phyloP scores from a whole-genome alignment of 2,888 invertebrate genomes.

The Rhimphoctona megacephalus region DNA sequence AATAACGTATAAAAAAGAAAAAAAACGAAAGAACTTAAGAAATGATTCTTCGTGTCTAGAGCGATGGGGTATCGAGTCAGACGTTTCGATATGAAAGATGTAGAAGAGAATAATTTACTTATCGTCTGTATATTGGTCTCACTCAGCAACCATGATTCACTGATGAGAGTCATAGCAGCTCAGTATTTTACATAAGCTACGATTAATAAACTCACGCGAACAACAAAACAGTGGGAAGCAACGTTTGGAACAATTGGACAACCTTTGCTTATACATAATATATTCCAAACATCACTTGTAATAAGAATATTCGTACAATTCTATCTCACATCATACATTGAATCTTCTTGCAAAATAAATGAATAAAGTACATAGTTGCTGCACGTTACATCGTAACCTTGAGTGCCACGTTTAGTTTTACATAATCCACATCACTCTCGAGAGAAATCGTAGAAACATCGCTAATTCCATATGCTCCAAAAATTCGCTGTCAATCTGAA shows the following conservation, averaged over 20 bases:
- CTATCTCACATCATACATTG: background rate
- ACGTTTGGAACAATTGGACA: background rate
- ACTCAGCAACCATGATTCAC: background rate
- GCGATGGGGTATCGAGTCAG: slow-evolving; percentile 29
- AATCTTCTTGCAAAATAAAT: background rate
- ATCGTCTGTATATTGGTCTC: background rate
- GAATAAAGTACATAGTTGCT: background rate
- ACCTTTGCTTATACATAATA: background rate
- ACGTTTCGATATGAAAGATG: slow-evolving; percentile 23
- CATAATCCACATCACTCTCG: background rate
- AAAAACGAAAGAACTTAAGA: background rate
- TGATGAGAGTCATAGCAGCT: background rate
- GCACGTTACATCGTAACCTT: background rate
- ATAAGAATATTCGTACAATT: background rate
- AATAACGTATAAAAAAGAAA: slow-evolving; percentile 16
- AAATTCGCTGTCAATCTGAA: background rate
- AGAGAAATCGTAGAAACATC: background rate
- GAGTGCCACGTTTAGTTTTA: background rate
- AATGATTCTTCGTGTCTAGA: slow-evolving; percentile 16
- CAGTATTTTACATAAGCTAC: slow-evolving; percentile 1
- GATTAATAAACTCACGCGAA: slow-evolving; percentile 8
- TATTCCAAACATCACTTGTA: background rate
- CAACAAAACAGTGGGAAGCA: slow-evolving; percentile 1
- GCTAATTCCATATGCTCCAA: background rate
- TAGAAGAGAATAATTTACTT: slow-evolving; percentile 21